Evolutionary conservation across 2,888 invertebrate genomes (phyloP).

Genomic region (Oegoconia quadripuncta): DNA sequence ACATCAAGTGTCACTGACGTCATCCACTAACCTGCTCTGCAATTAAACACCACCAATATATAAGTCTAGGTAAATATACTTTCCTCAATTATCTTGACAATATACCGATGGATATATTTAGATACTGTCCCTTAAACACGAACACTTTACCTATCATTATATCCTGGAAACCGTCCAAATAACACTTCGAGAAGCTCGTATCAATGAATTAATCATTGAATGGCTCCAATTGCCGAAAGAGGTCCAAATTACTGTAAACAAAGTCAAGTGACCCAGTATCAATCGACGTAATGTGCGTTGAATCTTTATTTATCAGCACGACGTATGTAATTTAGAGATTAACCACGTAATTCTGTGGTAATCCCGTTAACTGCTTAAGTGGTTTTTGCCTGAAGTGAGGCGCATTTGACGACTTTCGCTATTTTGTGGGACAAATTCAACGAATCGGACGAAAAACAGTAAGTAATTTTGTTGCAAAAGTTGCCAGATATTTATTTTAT

Average conservation of each 20-base stretch:
- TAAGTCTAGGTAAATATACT: too few relatives aligned
- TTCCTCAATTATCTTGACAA: too few relatives aligned
- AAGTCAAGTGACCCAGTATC: not conserved
- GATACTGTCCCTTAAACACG: not conserved
- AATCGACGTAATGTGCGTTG: not conserved
- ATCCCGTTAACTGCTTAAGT: not conserved
- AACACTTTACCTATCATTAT: not conserved
- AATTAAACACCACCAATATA: too few relatives aligned
- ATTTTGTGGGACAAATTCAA: too few relatives aligned
- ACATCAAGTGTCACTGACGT: too few relatives aligned
- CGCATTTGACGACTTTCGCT: too few relatives aligned
- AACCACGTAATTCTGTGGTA: not conserved
- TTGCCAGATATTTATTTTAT: too few relatives aligned
- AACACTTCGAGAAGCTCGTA: not conserved
- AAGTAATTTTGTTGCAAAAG: too few relatives aligned
- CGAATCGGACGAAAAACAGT: too few relatives aligned
- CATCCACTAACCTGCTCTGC: too few relatives aligned
- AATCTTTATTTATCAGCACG: not conserved
- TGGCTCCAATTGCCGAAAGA: constrained; percentile 18
- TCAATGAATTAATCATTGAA: constrained; percentile 7
- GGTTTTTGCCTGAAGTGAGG: too few relatives aligned
- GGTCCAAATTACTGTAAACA: constrained; percentile 7
- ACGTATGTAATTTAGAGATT: not conserved
- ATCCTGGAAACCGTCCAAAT: not conserved
- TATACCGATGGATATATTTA: too few relatives aligned